These are phyloP conservation scores for Malurus cyaneus DNA, from an alignment of 2,113 vertebrate genomes.

Conservation along the genomic window DNA sequence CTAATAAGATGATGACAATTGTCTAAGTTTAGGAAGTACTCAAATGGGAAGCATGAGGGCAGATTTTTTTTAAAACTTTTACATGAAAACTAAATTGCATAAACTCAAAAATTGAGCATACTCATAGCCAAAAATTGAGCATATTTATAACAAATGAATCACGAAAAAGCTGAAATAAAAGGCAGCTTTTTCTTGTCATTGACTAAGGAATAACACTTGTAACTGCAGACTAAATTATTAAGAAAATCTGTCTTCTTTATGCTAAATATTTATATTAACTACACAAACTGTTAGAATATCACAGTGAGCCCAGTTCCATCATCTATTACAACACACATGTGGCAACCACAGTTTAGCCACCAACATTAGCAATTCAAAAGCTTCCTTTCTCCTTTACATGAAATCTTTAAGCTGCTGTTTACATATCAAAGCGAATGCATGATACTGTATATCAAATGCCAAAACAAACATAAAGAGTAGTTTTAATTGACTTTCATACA, in stretches of 20 bases:
- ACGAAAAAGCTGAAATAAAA: neutral
- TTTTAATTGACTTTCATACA: neutral
- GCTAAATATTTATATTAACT: constrained; percentile 8
- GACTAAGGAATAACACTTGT: neutral
- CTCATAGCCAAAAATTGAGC: neutral
- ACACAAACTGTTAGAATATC: neutral
- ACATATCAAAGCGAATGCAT: neutral
- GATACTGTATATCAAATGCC: neutral
- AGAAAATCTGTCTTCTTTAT: neutral
- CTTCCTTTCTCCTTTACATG: neutral
- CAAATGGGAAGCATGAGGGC: neutral
- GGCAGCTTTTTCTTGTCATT: neutral
- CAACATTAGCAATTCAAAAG: neutral
- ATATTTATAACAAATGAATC: neutral
- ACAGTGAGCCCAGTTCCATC: neutral
- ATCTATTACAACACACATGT: neutral
- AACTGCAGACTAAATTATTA: neutral
- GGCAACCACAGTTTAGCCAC: neutral
- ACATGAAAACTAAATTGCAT: neutral
- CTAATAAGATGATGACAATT: rapidly evolving
- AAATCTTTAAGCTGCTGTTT: neutral
- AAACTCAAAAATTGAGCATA: neutral
- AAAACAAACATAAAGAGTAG: neutral
- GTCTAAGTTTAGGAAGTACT: neutral
- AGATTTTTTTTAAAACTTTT: neutral